Base-by-base conservation (phyloP, 2,888 invertebrate species). In the Chloromyia formosa region DNA sequence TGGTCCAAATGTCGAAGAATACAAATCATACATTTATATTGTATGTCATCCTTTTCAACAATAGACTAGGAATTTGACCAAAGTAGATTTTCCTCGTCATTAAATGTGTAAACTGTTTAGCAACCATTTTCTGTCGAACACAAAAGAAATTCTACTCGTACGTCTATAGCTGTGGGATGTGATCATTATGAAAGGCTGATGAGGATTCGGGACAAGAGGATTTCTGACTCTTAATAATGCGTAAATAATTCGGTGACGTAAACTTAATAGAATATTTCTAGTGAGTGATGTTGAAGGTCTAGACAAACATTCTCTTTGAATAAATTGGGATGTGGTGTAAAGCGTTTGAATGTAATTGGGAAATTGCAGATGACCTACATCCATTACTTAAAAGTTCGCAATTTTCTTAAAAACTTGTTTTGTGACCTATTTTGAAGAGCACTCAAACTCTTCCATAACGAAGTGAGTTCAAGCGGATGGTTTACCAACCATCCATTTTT, bases 91-190 rank as follows among this genome's bases (percentile, higher is more conserved):
- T 49, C 49, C 49, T 49, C 49, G 10, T 49, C 49, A 49, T 49
- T 49, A 49, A 49, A 49, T 49, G 49, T 49, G 49, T 49, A 49
- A 49, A 49, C 49, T 49, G 49, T 49, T 49, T 49, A 49, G 14
- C 49, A 49, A 49, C 12, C 27, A 35, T n/a, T 42, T 49, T 7
- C 1, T 49, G 49, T 12, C 49, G 49, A 49, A 49, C 16, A 49
- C 49, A 49, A 49, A n/a, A n/a, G 49, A 49, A n/a, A n/a, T 5
- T 10, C 16, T 12, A 12, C 16, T 2, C 16, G 12, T 12, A n/a
- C 49, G 12, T 49, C 12, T 10, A n/a, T 49, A 49, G 49, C 7
- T 7, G 3, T 35, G 27, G 2, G 7, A 4, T 35, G 3, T 35
- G 7, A 7, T 7, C 3, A 2, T 35, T 35, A 2, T 35, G 27